Evolutionary conservation across 2,888 invertebrate species (phyloP).

Genomic region (Cantharis rufa): DNA sequence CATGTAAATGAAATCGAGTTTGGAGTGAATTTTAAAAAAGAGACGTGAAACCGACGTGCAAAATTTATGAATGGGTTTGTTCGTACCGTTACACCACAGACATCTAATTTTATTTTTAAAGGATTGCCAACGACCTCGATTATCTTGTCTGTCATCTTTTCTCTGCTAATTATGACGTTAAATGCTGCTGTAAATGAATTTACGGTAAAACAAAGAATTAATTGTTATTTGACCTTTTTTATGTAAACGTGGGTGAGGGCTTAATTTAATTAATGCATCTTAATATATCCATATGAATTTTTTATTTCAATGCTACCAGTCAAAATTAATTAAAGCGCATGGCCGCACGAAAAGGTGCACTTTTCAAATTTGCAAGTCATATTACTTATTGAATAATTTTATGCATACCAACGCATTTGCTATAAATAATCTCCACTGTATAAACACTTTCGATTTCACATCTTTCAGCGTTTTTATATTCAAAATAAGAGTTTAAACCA

Average conservation of each 20-base stretch:
- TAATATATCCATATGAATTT: neutral
- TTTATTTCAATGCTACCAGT: neutral
- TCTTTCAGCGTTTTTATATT: neutral
- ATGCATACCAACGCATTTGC: neutral
- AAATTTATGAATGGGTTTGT: constrained; percentile 17
- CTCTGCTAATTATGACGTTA: constrained; percentile 15
- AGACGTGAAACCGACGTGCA: constrained; percentile 1
- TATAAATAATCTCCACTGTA: neutral
- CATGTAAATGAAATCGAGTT: neutral
- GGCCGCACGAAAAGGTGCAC: neutral
- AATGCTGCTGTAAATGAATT: neutral
- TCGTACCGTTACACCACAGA: constrained; percentile 7
- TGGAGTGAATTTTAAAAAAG: neutral
- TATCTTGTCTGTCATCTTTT: constrained; percentile 20
- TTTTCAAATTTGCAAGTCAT: neutral
- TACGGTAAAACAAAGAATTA: neutral
- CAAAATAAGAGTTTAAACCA: neutral
- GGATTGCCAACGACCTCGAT: constrained; percentile 25
- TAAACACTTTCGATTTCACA: neutral
- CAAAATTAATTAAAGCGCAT: neutral
- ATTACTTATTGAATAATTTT: neutral
- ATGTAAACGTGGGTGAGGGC: neutral
- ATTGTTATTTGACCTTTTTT: neutral
- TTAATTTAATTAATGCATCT: neutral
- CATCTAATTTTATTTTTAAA: constrained; percentile 24